Base-by-base conservation (phyloP, 2,113 vertebrate species). In the Sylvilagus bachmani region DNA sequence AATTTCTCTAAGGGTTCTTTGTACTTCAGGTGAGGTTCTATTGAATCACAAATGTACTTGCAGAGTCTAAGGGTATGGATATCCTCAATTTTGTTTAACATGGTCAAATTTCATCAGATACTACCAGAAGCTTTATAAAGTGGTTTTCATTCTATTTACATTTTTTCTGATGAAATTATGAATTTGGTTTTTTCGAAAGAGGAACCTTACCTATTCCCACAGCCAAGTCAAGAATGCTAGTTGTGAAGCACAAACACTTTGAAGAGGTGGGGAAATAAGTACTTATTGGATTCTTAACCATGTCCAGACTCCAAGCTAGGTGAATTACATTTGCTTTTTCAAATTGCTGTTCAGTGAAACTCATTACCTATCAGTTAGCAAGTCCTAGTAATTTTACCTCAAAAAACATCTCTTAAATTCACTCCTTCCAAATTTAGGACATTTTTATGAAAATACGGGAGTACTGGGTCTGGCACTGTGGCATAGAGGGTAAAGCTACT, bases 111-210 rank as follows among this genome's bases (percentile, higher is more conserved):
- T 89, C 74, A 49, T 66, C 36, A 38, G 74, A 85, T 38, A 51
- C 27, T 88, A 53, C 27, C 36, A 79, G 36, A 95, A 80, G 44
- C 51, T 91, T 93, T 89, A 53, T 64, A 51, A 70, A 86, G 53
- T 77, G 62, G 21, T 95, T 70, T 93, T 19, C 10, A n/a, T 31
- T 86, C 31, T 55, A 62, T 80, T 80, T 75, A 53, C 19, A 21
- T 27, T 94, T 94, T 44, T 6, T 19, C 66, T 86, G 61, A 67
- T 83, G 66, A 89, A 74, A 86, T 61, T 64, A 24, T 38, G 16
- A 85, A 84, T 90, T 44, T 58, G 55, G 14, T 58, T 14, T 17
- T 58, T 58, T 16, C 1, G 29, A 11, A 27, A 24, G 8, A 77
- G 5, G 31, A 33, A 7, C 25, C 27, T 61, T 61, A 88, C 38